Base-by-base conservation (phyloP, 2,113 vertebrate species). In the Bubo bubo region DNA sequence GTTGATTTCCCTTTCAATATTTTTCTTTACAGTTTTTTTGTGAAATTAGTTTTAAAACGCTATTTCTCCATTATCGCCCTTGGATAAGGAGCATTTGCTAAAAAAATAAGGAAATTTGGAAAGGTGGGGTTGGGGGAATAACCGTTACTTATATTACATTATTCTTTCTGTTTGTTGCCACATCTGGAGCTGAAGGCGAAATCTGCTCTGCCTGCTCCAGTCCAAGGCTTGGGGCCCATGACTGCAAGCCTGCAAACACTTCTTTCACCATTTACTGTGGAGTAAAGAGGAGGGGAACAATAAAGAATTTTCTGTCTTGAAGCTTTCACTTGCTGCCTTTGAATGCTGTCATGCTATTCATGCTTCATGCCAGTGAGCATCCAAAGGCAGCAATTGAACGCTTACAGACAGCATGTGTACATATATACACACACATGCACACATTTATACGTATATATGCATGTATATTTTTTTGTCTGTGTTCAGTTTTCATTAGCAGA, bases 11-110 rank as follows among this genome's bases (percentile, higher is more conserved):
- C 26, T 95, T 83, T 62, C 39, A 60, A 67, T 30, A 45, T 23
- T 21, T 79, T 70, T 72, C 75, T 43, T 56, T 72, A n/a, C 35
- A 26, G 12, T 39, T 43, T 55, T 92, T 79, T 79, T 87, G 6
- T 43, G 32, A 84, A 58, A 73, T 84, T 83, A 39, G 26, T 70
- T 91, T 74, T 62, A 37, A 95, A 86, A 90, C 22, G 32, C 22
- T 74, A 2, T 52, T 89, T 84, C 49, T 74, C 39, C 13, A 4
- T 80, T 66, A 67, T 62, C 6, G 56, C 43, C 22, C 53, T 45
- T 56, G 7, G 18, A 68, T 77, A 8, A 14, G 35, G 17, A 67
- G 4, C 8, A 10, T 53, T 91, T 88, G 32, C n/a, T 77, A 12
- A 24, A 47, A 64, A 55, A 39, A 32, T 7, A 41, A 62, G 9